phyloP scores from a whole-genome alignment of 2,888 invertebrate genomes.

The Heliconius ethilla region DNA sequence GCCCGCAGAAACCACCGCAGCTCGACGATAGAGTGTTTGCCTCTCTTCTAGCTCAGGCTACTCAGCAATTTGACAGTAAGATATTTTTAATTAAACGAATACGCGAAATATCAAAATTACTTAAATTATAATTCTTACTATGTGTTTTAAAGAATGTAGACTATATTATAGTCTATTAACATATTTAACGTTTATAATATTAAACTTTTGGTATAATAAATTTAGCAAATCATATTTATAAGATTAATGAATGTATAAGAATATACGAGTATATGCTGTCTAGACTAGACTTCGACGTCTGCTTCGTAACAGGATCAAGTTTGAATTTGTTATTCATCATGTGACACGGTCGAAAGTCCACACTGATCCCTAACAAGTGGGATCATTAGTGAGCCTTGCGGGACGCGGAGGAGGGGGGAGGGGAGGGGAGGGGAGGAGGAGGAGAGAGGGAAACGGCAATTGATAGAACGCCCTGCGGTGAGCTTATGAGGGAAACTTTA shows the following conservation, averaged over 20 bases:
- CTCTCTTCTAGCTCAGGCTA: conserved; percentile 79
- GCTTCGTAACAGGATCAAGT: conserved; percentile 63
- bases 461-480: conserved; percentile 76
- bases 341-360: conserved; percentile 77
- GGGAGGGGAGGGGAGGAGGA: conserved; percentile 47
- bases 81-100: not conserved
- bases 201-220: too few species aligned
- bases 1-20: conserved; percentile 76
- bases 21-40: conserved; percentile 79
- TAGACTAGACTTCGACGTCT: conserved; percentile 24
- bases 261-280: not conserved
- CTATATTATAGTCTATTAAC: not conserved
- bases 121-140: too few species aligned
- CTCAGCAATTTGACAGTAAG: conserved; percentile 79
- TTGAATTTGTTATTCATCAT: conserved; percentile 79
- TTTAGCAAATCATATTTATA: not conserved
- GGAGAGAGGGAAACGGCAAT: conserved; percentile 58
- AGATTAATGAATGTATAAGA: conserved; percentile 4
- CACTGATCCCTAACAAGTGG: conserved; percentile 80
- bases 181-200: not conserved
- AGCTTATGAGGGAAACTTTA: conserved; percentile 79
- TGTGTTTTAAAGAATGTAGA: not conserved
- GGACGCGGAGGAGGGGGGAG: conserved; percentile 44
- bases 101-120: not conserved
- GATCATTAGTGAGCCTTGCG: conserved; percentile 73